Conservation (phyloP, 2,113 vertebrate genomes). For the Leucosticte australis region DNA sequence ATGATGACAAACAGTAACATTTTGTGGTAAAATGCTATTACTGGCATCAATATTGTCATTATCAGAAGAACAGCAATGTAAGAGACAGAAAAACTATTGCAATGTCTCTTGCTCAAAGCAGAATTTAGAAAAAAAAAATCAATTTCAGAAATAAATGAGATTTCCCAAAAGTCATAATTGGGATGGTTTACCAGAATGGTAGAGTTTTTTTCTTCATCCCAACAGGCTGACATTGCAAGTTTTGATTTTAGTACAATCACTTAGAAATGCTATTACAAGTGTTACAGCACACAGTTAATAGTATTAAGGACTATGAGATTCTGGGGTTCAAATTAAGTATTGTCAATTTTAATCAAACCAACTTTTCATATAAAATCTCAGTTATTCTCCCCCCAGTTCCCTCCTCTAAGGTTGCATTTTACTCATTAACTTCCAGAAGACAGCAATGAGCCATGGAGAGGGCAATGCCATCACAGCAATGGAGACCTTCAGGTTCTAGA, state of each 20-base stretch:
- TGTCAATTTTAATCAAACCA: background rate
- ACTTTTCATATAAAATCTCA: background rate
- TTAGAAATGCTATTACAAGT: background rate
- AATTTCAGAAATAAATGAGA: background rate
- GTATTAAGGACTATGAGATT: background rate
- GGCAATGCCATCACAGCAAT: background rate
- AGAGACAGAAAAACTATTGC: background rate
- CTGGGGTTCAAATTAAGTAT: background rate
- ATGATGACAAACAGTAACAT: background rate
- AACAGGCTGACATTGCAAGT: background rate
- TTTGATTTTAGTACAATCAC: background rate
- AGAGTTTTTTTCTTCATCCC: background rate
- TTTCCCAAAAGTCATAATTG: background rate
- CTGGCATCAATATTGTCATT: background rate
- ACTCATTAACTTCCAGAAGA: background rate
- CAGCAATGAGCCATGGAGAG: background rate
- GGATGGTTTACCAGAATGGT: background rate
- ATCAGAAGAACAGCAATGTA: background rate
- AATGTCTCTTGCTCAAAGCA: background rate
- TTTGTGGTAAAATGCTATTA: slow-evolving; percentile 37
- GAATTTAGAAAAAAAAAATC: background rate
- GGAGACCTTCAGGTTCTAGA: background rate
- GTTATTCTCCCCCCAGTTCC: fast-evolving
- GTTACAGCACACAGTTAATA: background rate
- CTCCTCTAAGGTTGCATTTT: background rate